phyloP scores from a whole-genome alignment of 2,888 invertebrate species.

The Papilio protenor region DNA sequence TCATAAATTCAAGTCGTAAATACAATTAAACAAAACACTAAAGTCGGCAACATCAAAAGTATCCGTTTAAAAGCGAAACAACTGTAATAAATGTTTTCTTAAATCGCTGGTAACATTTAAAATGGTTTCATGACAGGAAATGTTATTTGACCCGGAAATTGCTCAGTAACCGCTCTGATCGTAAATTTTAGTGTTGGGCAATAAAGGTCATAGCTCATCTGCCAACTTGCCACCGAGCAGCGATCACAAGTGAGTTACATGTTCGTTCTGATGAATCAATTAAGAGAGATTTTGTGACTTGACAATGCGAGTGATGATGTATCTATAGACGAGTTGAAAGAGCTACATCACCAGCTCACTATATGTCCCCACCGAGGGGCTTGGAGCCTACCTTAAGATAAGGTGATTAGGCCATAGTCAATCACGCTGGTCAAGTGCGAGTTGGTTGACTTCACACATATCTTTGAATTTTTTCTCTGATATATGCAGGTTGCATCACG shows the following conservation, averaged over 20 bases:
- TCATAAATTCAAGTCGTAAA: neutral
- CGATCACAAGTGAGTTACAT: neutral
- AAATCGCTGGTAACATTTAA: conserved; percentile 34
- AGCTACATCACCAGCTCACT: too few relatives aligned
- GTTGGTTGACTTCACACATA: too few relatives aligned
- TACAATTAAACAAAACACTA: neutral
- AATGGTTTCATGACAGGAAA: conserved; percentile 40
- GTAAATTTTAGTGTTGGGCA: conserved; percentile 34
- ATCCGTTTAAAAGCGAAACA: conserved; percentile 11
- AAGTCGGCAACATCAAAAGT: conserved; percentile 9
- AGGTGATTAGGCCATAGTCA: too few relatives aligned
- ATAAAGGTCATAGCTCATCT: neutral
- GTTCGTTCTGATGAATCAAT: neutral
- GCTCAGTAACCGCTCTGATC: conserved; percentile 37
- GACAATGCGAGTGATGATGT: too few relatives aligned
- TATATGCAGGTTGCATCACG: too few relatives aligned
- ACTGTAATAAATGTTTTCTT: conserved; percentile 32
- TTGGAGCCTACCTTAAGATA: too few relatives aligned
- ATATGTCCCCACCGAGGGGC: too few relatives aligned
- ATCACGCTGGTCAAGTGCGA: too few relatives aligned
- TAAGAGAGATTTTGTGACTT: neutral
- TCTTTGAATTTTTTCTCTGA: too few relatives aligned
- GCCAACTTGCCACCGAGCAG: neutral
- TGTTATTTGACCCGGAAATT: conserved; percentile 40
- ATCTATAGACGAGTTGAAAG: neutral